These are phyloP conservation scores for Anas acuta DNA, from an alignment of 2,797 vertebrate genomes.

Conservation along the genomic window DNA sequence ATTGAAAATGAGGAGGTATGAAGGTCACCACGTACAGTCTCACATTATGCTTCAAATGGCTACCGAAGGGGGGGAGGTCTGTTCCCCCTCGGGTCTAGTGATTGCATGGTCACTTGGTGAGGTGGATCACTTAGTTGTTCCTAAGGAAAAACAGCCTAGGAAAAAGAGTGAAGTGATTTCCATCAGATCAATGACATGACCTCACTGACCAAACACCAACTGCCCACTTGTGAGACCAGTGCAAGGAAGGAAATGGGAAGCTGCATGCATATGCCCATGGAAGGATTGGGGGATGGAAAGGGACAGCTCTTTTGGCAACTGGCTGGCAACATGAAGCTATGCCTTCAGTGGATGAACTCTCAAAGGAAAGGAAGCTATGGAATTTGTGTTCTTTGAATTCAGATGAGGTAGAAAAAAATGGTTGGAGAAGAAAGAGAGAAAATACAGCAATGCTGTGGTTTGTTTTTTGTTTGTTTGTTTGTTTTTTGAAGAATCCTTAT, in stretches of 20 bases:
- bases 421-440: neutral
- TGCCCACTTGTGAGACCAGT: neutral
- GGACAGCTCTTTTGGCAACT: neutral
- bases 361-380: neutral
- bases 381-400: neutral
- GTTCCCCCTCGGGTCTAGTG: neutral
- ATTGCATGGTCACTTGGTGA: neutral
- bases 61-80: neutral
- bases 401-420: neutral
- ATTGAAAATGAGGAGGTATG: neutral
- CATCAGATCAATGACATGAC: neutral
- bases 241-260: neutral
- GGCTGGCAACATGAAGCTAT: neutral
- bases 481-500: neutral
- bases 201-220: neutral
- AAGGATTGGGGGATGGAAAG: neutral
- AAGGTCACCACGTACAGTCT: neutral
- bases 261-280: neutral
- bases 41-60: neutral
- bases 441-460: neutral
- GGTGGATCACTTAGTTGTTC: neutral
- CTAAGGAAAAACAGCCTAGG: neutral
- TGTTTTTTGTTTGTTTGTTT: no score
- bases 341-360: neutral
- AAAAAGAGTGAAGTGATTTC: neutral